Percentiles rank a stretch among this genome's conserved stretches.
Evolutionary conservation across 2,113 vertebrate species (phyloP).

Genomic region (Neodon shergylaensis): DNA sequence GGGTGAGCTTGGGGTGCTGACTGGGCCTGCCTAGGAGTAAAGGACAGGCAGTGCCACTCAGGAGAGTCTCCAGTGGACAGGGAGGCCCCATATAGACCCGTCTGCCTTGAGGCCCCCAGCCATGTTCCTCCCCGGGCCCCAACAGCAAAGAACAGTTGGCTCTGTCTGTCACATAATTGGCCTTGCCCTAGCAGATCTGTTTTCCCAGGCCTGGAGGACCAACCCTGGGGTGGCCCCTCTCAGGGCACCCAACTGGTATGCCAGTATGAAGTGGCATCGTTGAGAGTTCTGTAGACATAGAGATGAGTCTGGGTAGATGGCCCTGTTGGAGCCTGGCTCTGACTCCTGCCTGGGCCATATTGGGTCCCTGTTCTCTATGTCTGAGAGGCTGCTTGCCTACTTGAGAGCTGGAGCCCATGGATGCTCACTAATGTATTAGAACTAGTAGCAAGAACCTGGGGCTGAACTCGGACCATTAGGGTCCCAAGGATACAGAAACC

Average conservation of each 20-base stretch:
- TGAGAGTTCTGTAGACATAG: rapidly evolving
- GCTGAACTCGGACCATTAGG: no score
- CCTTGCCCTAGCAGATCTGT: background rate
- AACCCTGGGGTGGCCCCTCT: background rate
- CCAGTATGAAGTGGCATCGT: background rate
- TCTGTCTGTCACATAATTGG: background rate
- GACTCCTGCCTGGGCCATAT: background rate
- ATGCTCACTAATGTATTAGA: rapidly evolving
- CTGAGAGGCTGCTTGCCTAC: background rate
- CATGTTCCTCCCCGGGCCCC: background rate
- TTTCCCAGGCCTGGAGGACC: slow-evolving; percentile 26
- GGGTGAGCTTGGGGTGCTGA: background rate
- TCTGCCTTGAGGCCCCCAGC: background rate
- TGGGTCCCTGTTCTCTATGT: background rate
- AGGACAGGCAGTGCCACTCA: background rate
- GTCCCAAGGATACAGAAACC: background rate
- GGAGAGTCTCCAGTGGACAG: background rate
- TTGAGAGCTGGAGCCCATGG: background rate
- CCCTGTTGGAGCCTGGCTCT: no score
- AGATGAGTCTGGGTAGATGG: rapidly evolving
- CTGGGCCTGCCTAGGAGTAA: background rate
- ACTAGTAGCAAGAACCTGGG: background rate
- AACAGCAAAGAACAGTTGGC: slow-evolving; percentile 34
- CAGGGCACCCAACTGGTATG: background rate
- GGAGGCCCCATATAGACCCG: background rate